Evolutionary conservation across 30 jellyfish, hydroid and myxozoan genomes (phyloP).

Genomic region (Rhopilema esculentum): DNA sequence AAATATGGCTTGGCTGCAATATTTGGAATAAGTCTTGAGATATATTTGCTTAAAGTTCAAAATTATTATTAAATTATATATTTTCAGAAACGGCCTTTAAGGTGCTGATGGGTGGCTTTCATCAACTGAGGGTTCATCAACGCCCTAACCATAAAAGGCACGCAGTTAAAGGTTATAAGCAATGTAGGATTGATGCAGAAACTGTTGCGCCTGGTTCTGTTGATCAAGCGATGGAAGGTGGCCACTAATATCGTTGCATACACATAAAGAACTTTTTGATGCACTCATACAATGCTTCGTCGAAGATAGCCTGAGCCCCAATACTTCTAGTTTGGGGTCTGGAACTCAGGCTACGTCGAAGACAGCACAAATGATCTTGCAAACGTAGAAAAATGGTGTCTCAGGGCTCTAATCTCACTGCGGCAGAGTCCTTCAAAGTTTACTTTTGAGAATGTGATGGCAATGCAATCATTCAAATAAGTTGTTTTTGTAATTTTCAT

Average conservation of each 20-base stretch:
- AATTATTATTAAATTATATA: no score
- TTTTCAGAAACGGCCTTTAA: no score
- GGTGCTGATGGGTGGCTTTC: conserved; percentile 34
- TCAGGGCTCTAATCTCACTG: no score
- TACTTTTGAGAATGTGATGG: conserved; percentile 25
- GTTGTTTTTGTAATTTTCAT: no score
- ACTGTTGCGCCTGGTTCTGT: conserved; percentile 56
- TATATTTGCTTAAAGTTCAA: no score
- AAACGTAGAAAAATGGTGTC: no score
- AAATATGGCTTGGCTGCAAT: no score
- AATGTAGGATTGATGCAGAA: conserved; percentile 62
- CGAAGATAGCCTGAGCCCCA: no score
- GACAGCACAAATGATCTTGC: conserved; percentile 5
- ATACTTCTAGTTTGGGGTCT: no score
- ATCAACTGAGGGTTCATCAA: conserved; percentile 31
- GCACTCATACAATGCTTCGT: conserved; percentile 34
- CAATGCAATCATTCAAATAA: background rate
- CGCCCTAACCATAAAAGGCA: conserved; percentile 29
- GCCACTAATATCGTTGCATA: conserved; percentile 47
- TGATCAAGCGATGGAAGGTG: conserved; percentile 38
- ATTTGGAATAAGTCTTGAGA: no score
- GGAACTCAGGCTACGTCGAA: no score
- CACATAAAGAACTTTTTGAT: conserved; percentile 48
- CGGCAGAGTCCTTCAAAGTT: background rate
- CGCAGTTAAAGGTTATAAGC: conserved; percentile 59